These are phyloP conservation scores for Meghimatium bilineatum DNA, from an alignment of 2,888 invertebrate species.

Conservation along the genomic window DNA sequence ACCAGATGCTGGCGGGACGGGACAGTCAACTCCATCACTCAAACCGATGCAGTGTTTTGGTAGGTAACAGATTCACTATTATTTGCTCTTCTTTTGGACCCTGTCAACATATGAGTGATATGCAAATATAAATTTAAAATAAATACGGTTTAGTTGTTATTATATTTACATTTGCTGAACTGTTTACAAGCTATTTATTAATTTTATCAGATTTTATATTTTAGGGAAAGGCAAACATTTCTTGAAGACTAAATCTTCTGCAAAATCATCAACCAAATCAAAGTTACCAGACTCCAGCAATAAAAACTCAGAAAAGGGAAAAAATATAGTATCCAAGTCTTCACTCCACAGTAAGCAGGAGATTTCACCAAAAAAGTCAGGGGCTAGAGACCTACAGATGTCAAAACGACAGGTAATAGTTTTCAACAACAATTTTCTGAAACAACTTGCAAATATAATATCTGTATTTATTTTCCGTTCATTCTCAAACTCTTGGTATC, in stretches of 20 bases:
- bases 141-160: too few species aligned
- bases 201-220: background rate
- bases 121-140: too few species aligned
- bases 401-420: slow-evolving; percentile 36
- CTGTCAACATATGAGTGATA: too few species aligned
- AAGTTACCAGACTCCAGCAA: slow-evolving; percentile 30
- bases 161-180: too few species aligned
- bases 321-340: background rate
- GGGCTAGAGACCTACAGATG: slow-evolving; percentile 21
- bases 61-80: too few species aligned
- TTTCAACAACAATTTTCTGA: background rate
- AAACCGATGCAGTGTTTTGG: too few species aligned
- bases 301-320: slow-evolving; percentile 27
- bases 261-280: slow-evolving; percentile 50
- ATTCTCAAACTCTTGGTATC: too few species aligned
- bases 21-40: too few species aligned
- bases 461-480: too few species aligned
- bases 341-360: background rate
- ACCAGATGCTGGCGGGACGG: too few species aligned
- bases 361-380: slow-evolving; percentile 9
- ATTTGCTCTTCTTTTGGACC: too few species aligned
- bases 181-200: background rate
- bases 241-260: slow-evolving; percentile 62
- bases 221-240: slow-evolving; percentile 63
- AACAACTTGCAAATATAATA: too few species aligned